Evolutionary conservation across 1,140 invertebrate genomes (phyloP).

Genomic region (Drosophila erecta): DNA sequence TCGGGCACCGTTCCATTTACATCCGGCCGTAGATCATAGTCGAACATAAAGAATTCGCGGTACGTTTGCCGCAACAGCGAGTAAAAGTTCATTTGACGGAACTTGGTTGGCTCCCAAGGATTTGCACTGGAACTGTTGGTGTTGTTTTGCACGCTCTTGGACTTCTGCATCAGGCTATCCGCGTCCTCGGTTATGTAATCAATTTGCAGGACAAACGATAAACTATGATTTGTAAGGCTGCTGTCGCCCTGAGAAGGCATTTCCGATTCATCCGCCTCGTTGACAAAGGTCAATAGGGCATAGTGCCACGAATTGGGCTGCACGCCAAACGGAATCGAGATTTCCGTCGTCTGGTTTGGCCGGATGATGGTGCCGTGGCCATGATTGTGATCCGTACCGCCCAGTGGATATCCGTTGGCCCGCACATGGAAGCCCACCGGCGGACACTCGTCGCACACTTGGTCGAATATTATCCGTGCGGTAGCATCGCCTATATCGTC

Average conservation of each 20-base stretch:
- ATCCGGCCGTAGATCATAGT: conserved; percentile 88
- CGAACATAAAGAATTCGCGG: conserved; percentile 89
- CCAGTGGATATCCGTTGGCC: conserved; percentile 67
- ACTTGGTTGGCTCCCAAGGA: conserved; percentile 63
- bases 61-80: conserved; percentile 88
- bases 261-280: conserved; percentile 27
- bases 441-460: conserved; percentile 67
- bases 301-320: conserved; percentile 87
- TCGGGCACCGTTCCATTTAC: conserved; percentile 87
- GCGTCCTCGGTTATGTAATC: conserved; percentile 39
- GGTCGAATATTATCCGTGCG: conserved; percentile 59
- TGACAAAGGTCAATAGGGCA: conserved; percentile 83
- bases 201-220: conserved; percentile 63
- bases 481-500: conserved; percentile 67
- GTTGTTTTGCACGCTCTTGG: conserved; percentile 2
- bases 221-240: conserved; percentile 3
- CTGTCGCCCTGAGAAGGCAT: not conserved
- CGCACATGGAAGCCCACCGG: conserved; percentile 69
- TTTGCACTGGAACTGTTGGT: conserved; percentile 25
- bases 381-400: conserved; percentile 55
- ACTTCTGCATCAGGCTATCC: conserved; percentile 2
- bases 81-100: conserved; percentile 82
- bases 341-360: conserved; percentile 70
- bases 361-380: conserved; percentile 63
- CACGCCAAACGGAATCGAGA: conserved; percentile 85